Evolutionary conservation across 2,113 vertebrate genomes (phyloP), one percentile per base, ranked within the genome.

Genomic region (Charina bottae): DNA sequence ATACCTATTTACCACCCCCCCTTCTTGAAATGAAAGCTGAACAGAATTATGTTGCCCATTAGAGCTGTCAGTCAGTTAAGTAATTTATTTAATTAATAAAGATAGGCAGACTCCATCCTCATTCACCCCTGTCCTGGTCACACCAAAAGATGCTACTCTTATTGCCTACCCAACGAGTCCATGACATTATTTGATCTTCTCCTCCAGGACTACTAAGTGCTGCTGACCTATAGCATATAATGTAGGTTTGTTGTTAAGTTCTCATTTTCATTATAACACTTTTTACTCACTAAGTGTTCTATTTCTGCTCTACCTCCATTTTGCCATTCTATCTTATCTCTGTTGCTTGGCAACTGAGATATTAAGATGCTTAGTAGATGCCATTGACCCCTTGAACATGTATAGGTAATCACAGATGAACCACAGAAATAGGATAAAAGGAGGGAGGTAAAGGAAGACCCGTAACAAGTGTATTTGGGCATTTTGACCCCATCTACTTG

Each of bases 281-380:
- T 78, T 23, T 54, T 7, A 9, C 54, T 91, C 15, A 4, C 56
- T 10, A 28, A 13, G 26, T 68, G 49, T 37, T 68, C 54, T 42
- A 78, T 7, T 53, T 78, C 28, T 42, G 37, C 37, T 46, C 85
- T 33, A 46, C 46, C 62, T 58, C 85, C 78, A 42, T 24, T 19
- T 24, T 55, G 12, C 11, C 49, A 85, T 78, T 28, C 9, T 68
- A 37, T 53, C 46, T 87, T 78, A 15, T 55, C 49, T n/a, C 85
- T 28, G 85, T 91, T 91, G 85, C 90, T n/a, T 87, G 54, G 90
- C 90, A 91, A 88, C 91, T 26, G 26, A 46, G 28, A 83, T 58
- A 46, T n/a, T 33, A 26, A 46, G 37, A 78, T 49, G 62, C 64
- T 59, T 3, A 17, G 28, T 62, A 87, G 86, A 88, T 49, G 86